phyloP scores from a whole-genome alignment of 2,888 invertebrate species.

The Liopterus haemorrhoidalis region DNA sequence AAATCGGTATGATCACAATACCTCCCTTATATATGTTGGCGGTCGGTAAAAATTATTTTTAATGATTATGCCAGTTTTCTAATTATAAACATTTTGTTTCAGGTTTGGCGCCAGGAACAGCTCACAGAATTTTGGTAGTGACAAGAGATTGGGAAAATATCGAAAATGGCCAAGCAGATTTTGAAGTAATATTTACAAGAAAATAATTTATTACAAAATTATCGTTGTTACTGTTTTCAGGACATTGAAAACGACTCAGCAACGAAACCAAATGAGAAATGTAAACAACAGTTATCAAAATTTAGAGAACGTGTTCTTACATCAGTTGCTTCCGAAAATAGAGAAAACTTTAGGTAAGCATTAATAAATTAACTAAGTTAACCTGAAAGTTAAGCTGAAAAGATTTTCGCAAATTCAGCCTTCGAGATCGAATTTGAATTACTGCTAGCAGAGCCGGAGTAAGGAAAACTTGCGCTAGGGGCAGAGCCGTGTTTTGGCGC shows the following conservation, averaged over 20 bases:
- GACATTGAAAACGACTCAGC: slow-evolving; percentile 21
- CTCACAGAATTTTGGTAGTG: slow-evolving; percentile 41
- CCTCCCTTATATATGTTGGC: too few species aligned
- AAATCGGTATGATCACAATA: too few species aligned
- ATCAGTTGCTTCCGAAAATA: slow-evolving; percentile 36
- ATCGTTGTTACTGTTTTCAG: slow-evolving; percentile 3
- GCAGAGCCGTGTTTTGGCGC: too few species aligned
- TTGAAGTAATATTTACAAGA: slow-evolving; percentile 30
- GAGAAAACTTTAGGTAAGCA: slow-evolving; percentile 35
- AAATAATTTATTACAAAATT: too few species aligned
- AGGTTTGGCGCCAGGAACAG: slow-evolving; percentile 40
- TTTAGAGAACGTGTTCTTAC: slow-evolving; percentile 31
- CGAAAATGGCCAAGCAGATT: slow-evolving; percentile 32
- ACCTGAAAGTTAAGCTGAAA: too few species aligned
- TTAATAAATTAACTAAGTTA: background rate
- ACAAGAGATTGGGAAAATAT: slow-evolving; percentile 40
- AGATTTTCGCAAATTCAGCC: too few species aligned
- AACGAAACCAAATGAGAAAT: slow-evolving; percentile 12
- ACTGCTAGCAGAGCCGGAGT: too few species aligned
- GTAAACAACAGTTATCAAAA: slow-evolving; percentile 25
- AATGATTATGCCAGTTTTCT: too few species aligned
- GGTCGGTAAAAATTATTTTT: too few species aligned
- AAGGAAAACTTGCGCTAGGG: too few species aligned
- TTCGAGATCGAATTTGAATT: too few species aligned
- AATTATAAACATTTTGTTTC: slow-evolving; percentile 1